Base-by-base conservation (phyloP, 2,797 vertebrate species). In the Phalloptychus januarius region DNA sequence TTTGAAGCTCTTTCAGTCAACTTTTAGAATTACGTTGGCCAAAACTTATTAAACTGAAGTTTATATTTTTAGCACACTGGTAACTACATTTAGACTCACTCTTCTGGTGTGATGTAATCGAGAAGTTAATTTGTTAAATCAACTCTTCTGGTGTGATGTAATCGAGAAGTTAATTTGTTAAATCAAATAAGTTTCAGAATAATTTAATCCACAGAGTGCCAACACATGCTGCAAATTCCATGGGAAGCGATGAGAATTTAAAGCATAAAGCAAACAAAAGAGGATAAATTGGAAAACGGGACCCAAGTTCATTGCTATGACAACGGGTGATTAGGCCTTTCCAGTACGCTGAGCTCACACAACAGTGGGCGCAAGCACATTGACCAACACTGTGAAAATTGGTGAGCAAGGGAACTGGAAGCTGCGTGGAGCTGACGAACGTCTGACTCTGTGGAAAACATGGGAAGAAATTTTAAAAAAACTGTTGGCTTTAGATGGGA, bases 241-340 rank as follows among this genome's bases (percentile, higher is more conserved):
- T 6, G 48, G 80, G 72, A 87, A 84, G 83, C 83, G 85, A 91
- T 84, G 79, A 74, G 88, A 92, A 79, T 80, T 83, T 82, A 82
- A 89, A 92, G 87, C 85, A 90, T 93, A 86, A 72, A 72, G 52
- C 76, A 86, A 91, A 94, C 93, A 95, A 94, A 91, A 81, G 93
- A 83, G 83, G 74, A 85, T 88, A 89, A 90, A 90, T 83, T 84
- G 74, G 77, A 83, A 86, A 88, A 86, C 82, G 44, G 80, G 61
- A 56, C 70, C 84, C 92, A 93, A 93, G 92, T 94, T 93, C 91
- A 87, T 94, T 75, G 79, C 93, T 79, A 94, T 94, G 92, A 83
- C 85, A 89, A 94, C 94, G n/a, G 56, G 75, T 92, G 90, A 94
- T 94, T 94, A 92, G 84, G 85, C 75, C 75, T 82, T 95, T 95